phyloP scores from a whole-genome alignment of 2,113 vertebrate species.

The Macaca mulatta region DNA sequence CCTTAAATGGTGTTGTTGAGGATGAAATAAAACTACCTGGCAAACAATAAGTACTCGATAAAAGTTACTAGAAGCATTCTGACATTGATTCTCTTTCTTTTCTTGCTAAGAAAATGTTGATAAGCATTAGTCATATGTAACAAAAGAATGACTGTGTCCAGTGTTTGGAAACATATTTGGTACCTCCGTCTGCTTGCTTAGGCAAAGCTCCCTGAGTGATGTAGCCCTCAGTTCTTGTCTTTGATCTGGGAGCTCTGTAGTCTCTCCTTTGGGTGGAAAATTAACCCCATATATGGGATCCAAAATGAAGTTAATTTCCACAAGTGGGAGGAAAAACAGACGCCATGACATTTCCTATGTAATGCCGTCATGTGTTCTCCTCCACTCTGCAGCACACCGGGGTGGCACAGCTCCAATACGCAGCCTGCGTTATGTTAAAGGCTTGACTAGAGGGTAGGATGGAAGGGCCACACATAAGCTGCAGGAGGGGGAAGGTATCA shows the following conservation, averaged over 20 bases:
- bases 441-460: not conserved
- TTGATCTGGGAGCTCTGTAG: not conserved
- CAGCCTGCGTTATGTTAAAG: accelerated
- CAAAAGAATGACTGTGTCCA: not conserved
- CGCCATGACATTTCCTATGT: accelerated
- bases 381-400: not conserved
- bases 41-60: not conserved
- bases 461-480: not conserved
- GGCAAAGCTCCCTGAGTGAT: not conserved
- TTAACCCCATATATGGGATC: not conserved
- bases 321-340: not conserved
- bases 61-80: not conserved
- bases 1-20: not conserved
- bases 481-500: not conserved
- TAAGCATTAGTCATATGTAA: not conserved
- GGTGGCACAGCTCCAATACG: accelerated
- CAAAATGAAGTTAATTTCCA: not conserved
- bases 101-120: not conserved
- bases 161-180: not conserved
- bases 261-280: not conserved
- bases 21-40: not conserved
- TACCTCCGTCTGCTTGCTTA: not conserved
- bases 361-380: accelerated
- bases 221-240: not conserved
- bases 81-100: not conserved